A percentile compares a stretch with the other conserved stretches of the same genome.
Evolutionary conservation across 2,797 vertebrate genomes (phyloP).

Genomic region (Anguilla pacifica): DNA sequence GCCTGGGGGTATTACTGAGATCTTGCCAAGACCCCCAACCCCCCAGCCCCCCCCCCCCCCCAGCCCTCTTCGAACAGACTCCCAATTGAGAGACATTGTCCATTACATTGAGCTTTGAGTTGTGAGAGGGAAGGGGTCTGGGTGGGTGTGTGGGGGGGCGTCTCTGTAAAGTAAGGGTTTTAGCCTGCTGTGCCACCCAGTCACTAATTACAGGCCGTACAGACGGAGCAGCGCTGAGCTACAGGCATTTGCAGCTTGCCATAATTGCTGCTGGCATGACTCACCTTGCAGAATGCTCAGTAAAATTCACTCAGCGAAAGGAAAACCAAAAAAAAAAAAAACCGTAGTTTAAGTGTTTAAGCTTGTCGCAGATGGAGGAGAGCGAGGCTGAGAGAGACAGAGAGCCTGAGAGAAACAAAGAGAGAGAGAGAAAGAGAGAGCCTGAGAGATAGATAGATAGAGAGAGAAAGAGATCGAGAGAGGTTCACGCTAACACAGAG

Average conservation of each 20-base stretch:
- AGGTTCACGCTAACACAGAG: constrained; percentile 35
- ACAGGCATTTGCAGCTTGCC: constrained; percentile 59
- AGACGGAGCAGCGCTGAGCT: constrained; percentile 33
- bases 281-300: constrained; percentile 48
- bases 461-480: constrained; percentile 49
- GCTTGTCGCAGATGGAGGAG: neutral
- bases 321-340: constrained; percentile 27
- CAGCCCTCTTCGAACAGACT: constrained; percentile 27
- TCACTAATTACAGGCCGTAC: constrained; percentile 45
- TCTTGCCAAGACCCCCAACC: neutral
- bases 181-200: constrained; percentile 39
- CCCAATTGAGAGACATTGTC: constrained; percentile 35
- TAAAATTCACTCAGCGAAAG: constrained; percentile 30
- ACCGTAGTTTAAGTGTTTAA: constrained; percentile 26
- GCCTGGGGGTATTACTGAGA: constrained; percentile 16
- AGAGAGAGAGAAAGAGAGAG: neutral
- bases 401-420: constrained; percentile 10
- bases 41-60: neutral
- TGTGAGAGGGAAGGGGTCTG: constrained; percentile 2
- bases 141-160: constrained; percentile 21
- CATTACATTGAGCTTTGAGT: constrained; percentile 33
- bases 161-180: constrained; percentile 37
- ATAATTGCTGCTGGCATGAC: constrained; percentile 64
- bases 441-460: neutral
- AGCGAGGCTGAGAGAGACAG: constrained; percentile 1